Conservation (phyloP, 2,797 vertebrate genomes). For the Onychomys torridus region DNA sequence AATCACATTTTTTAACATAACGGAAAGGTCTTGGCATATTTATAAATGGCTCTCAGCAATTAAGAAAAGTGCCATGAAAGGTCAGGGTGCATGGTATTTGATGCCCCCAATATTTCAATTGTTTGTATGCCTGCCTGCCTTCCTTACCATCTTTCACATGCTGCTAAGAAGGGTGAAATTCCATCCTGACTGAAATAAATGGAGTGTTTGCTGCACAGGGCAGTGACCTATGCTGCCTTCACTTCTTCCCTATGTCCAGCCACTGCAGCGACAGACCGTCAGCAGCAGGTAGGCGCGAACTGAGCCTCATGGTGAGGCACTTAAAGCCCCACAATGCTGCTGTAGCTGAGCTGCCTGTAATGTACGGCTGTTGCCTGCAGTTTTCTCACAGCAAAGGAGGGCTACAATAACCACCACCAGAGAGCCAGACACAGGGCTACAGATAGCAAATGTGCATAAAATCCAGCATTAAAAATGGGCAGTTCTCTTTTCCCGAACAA, state of each 20-base stretch:
- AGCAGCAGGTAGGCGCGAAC: not conserved
- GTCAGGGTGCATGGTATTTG: slow-evolving; percentile 40
- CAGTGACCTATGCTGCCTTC: not conserved
- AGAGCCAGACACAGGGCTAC: not conserved
- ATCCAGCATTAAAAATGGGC: not conserved
- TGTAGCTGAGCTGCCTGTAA: not conserved
- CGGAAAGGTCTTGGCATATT: slow-evolving; percentile 65
- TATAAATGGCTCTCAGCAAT: slow-evolving; percentile 63
- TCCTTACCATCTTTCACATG: not conserved
- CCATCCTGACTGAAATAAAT: slow-evolving; percentile 38
- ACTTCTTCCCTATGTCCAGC: not conserved
- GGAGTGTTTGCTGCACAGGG: not conserved
- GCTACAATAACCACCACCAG: not conserved
- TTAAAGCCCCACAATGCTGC: not conserved
- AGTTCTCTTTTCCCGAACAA: not conserved
- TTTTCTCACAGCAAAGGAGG: slow-evolving; percentile 2
- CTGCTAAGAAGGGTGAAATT: not conserved
- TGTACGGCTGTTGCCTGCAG: not conserved
- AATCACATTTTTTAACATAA: slow-evolving; percentile 70
- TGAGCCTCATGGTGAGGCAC: not conserved
- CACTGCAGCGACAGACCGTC: not conserved
- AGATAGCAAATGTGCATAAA: not conserved
- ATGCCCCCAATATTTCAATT: slow-evolving; percentile 28
- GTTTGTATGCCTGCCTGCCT: slow-evolving; percentile 55
- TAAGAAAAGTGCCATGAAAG: slow-evolving; percentile 69